phyloP scores from a whole-genome alignment of 2,797 vertebrate species.

The Micrastur ruficollis region DNA sequence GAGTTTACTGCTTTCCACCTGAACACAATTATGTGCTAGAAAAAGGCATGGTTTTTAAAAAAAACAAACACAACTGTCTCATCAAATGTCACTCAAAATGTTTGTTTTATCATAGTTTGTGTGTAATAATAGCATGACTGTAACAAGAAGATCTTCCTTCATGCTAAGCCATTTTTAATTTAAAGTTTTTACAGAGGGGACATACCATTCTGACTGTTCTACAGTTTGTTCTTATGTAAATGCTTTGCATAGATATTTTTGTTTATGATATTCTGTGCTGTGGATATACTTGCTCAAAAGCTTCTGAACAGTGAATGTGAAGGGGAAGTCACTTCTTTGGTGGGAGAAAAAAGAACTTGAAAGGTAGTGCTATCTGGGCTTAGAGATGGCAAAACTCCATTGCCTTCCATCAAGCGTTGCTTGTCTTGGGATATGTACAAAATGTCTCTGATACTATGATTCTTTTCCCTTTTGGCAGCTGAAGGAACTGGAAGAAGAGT shows the following conservation, averaged over 20 bases:
- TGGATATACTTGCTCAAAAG: neutral
- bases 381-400: neutral
- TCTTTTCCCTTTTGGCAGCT: conserved; percentile 75
- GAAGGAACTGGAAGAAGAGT: conserved; percentile 97
- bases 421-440: neutral
- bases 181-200: neutral
- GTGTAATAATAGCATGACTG: neutral
- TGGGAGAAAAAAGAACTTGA: neutral
- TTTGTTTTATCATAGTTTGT: neutral
- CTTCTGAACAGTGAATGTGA: neutral
- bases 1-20: neutral
- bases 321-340: neutral
- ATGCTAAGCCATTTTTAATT: neutral
- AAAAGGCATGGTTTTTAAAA: neutral
- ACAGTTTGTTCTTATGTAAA: neutral
- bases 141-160: neutral
- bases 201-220: neutral
- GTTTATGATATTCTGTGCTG: neutral
- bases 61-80: neutral
- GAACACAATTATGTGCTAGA: too few species aligned
- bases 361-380: neutral
- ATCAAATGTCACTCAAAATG: neutral
- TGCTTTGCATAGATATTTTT: neutral
- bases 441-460: neutral
- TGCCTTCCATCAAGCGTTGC: neutral